Base-by-base conservation (phyloP, 2,888 invertebrate species). In the Erebia epiphron region DNA sequence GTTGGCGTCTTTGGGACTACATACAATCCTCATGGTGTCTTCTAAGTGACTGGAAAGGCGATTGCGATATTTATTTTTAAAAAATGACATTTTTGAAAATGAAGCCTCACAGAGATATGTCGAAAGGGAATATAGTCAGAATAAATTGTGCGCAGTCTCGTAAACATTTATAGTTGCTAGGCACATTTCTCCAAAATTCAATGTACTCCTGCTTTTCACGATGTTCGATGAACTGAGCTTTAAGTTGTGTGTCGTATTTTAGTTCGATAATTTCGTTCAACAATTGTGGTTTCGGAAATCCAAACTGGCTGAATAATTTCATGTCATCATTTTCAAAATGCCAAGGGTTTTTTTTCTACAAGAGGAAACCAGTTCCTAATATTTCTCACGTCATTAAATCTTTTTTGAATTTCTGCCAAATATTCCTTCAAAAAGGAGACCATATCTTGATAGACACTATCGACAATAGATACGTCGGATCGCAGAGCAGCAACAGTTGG, bases 251-350 rank as follows among this genome's bases (percentile, higher is more conserved):
- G 13, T 49, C 43, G 62, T 18, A 46, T 62, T 49, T 62, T 18
- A 62, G 62, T 62, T 62, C 62, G 11, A 62, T 62, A 46, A 62
- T 62, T 62, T 62, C 62, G 43, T 62, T 49, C 62, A 62, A 46
- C 46, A 21, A 49, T 62, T 62, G 62, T 62, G 62, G 43, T 62
- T 62, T 46, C 43, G 49, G 46, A 62, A 49, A 62, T 62, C 46
- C 62, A 46, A 62, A 62, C 46, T 21, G 14, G 61, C 61, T 43
- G 61, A 61, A 61, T 61, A 61, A 61, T 61, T 61, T 16, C n/a
- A 61, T 16, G 16, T 61, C 61, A 43, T 11, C 61, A 43, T 61
- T 61, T 61, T 61, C 61, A 16, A 61, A 41, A 61, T 62, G 62
- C 62, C 62, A 62, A 49, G 49, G 62, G 49, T 62, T 62, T 49